Conservation (phyloP, 2,797 vertebrate species). For the Epinephelus coioides region DNA sequence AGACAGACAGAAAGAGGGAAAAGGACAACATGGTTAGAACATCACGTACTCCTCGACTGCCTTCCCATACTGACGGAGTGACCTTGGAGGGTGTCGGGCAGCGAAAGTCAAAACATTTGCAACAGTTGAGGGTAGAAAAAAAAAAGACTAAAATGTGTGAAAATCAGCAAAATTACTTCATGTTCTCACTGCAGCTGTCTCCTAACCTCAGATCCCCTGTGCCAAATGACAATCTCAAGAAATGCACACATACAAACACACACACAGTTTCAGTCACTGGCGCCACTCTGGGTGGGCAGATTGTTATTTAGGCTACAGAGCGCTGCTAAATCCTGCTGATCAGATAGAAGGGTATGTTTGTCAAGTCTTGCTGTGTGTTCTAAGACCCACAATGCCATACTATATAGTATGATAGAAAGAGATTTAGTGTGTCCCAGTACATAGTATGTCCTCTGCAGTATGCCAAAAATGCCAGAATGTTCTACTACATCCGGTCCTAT, state of each 20-base stretch:
- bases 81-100: constrained; percentile 43
- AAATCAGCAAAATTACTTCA: neutral
- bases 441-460: too few species aligned
- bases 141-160: neutral
- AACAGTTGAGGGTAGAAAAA: neutral
- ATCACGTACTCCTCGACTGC: constrained; percentile 48
- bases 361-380: neutral
- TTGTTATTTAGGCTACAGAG: constrained; percentile 74
- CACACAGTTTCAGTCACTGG: constrained; percentile 32
- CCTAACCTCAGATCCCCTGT: constrained; percentile 9
- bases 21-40: constrained; percentile 71
- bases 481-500: too few species aligned
- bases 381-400: too few species aligned
- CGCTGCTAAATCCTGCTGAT: constrained; percentile 42
- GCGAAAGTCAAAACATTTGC: constrained; percentile 44
- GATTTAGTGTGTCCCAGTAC: too few species aligned
- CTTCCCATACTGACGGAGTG: constrained; percentile 9
- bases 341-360: constrained; percentile 49
- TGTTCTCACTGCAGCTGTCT: constrained; percentile 11
- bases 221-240: constrained; percentile 25
- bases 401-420: too few species aligned
- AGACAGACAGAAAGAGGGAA: constrained; percentile 51
- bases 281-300: constrained; percentile 62
- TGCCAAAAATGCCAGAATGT: too few species aligned
- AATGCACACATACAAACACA: constrained; percentile 8